Percentiles rank a stretch among this genome's conserved stretches.
Evolutionary conservation across 2,113 vertebrate species (phyloP).

Genomic region (Peromyscus leucopus): DNA sequence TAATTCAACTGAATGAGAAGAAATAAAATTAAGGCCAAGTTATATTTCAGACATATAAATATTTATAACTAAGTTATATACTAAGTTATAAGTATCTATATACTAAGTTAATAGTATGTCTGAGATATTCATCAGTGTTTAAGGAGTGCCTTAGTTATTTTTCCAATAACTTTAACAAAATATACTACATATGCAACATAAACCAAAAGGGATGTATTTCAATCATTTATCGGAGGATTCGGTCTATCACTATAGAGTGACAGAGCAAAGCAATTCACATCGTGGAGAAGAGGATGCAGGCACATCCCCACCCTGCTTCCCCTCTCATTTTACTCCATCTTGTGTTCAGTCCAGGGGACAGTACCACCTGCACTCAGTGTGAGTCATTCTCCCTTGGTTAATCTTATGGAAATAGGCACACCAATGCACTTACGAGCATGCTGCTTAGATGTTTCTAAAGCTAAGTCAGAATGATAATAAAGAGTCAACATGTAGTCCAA

Average conservation of each 20-base stretch:
- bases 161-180: background rate
- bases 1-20: background rate
- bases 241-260: background rate
- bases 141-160: background rate
- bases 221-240: background rate
- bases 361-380: background rate
- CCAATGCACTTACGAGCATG: too few species aligned
- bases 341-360: fast-evolving
- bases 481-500: background rate
- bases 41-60: background rate
- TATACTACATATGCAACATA: background rate
- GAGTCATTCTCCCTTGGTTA: background rate
- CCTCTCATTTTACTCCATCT: too few species aligned
- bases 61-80: background rate
- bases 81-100: background rate
- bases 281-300: too few species aligned
- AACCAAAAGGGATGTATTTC: background rate
- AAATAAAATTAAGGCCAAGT: background rate
- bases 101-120: background rate
- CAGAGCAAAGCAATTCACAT: background rate
- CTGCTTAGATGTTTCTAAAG: background rate
- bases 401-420: too few species aligned
- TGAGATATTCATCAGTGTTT: background rate
- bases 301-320: background rate
- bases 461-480: background rate